Evolutionary conservation across 2,888 invertebrate species (phyloP), one percentile per base, ranked within the genome.

Genomic region (Andricus quercusramuli): DNA sequence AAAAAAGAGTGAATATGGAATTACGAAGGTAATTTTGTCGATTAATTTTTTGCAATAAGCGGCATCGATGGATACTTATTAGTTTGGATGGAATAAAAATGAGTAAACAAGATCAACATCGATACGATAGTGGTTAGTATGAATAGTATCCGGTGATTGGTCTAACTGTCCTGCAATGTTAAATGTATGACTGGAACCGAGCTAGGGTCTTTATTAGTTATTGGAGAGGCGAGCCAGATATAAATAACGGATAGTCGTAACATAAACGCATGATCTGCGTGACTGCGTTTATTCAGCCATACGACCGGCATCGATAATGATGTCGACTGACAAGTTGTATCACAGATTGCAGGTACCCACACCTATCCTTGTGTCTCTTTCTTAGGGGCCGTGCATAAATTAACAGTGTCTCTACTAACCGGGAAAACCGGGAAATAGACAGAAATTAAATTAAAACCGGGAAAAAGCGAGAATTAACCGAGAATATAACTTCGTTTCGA

Each of bases 321-420:
- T 85, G 87, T 88, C 83, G 85, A 80, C 86, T 85, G 88, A 87
- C 87, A 87, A 87, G 86, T 87, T 86, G 4, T 22, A 22, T 59
- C 59, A 59, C 51, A 51, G 51, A 20, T 20, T 51, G 51, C 51
- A 51, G 41, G 41, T 41, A 41, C 41, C 13, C 51, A 51, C 56
- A 56, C n/a, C n/a, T 51, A 56, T n/a, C n/a, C n/a, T 20, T n/a
- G n/a, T 56, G 56, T n/a, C 56, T 56, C 44, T 41, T 37, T 37
- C 37, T 37, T 8, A 37, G 37, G 37, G 37, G 37, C 37, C 37
- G 37, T 8, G 37, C 0, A 37, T 37, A 8, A 37, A 37, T 8
- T 1, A 37, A 37, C 8, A 37, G 37, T 37, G 37, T 37, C 8
- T 37, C 9, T 8, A 9, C 8, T 8, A 37, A 37, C 37, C 8